Base-by-base conservation (phyloP, 1,140 invertebrate genomes). In the Cecropterus lyciades region DNA sequence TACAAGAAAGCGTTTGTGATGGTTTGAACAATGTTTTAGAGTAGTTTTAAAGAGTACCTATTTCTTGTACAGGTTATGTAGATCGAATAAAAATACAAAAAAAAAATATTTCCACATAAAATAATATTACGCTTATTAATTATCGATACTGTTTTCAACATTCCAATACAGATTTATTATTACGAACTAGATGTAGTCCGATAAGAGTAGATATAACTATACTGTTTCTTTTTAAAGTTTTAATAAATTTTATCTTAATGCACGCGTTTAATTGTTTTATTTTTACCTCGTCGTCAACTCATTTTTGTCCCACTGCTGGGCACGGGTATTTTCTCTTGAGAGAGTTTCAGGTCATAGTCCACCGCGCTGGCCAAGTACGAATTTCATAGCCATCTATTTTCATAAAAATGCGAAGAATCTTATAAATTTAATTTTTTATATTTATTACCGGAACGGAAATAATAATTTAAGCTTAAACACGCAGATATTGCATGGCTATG, bases 241-340 rank as follows among this genome's bases (percentile, higher is more conserved):
- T 40, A 70, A 70, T 70, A 70, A 70, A 70, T 52, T 66, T 60
- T 60, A 62, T 65, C 53, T 62, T 70, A 70, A 56, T 65, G 68
- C 68, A 70, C 68, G 68, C 49, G 57, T 70, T 65, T 65, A 42
- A 7, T 65, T 57, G 65, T 64, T 65, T 70, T 70, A 65, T 65
- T 64, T 65, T 52, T 40, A 8, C 24, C 43, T 20, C 11, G 37
- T 27, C n/a, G n/a, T n/a, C n/a, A n/a, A n/a, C n/a, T n/a, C n/a
- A n/a, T n/a, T n/a, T n/a, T n/a, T n/a, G n/a, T n/a, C n/a, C n/a
- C n/a, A n/a, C n/a, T n/a, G n/a, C n/a, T n/a, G n/a, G n/a, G n/a
- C n/a, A n/a, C n/a, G n/a, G n/a, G n/a, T n/a, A n/a, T n/a, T n/a
- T n/a, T n/a, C n/a, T n/a, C n/a, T n/a, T n/a, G n/a, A n/a, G n/a